Evolutionary conservation across 1,140 invertebrate genomes (phyloP).

Genomic region (Lanistes nyassanus): DNA sequence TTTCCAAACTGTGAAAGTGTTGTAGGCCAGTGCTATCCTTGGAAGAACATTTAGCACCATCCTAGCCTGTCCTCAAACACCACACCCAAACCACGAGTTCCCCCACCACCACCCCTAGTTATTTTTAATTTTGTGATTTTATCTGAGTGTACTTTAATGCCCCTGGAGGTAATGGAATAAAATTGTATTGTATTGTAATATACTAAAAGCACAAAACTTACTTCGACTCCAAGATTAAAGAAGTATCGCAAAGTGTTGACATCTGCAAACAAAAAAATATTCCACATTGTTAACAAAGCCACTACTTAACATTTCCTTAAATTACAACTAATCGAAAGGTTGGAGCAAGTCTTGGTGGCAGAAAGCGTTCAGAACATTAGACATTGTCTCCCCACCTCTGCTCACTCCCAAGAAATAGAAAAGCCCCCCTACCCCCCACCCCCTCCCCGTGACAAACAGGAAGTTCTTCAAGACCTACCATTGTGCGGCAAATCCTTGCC

Average conservation of each 20-base stretch:
- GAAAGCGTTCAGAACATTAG: neutral
- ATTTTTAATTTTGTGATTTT: no score
- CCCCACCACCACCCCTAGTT: no score
- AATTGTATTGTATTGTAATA: no score
- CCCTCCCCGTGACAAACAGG: neutral
- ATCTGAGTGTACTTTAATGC: no score
- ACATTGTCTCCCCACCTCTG: neutral
- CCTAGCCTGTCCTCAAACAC: no score
- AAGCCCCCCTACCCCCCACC: neutral
- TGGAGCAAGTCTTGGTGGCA: no score
- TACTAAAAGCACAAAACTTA: constrained; percentile 29
- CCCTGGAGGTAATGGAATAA: no score
- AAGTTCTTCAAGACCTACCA: constrained; percentile 29
- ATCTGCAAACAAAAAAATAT: constrained; percentile 49
- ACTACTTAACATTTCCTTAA: neutral
- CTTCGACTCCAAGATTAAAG: constrained; percentile 60
- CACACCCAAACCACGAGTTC: no score
- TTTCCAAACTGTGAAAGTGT: no score
- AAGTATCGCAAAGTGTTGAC: constrained; percentile 58
- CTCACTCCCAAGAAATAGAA: neutral
- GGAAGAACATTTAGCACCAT: no score
- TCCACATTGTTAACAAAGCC: neutral
- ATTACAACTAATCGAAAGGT: neutral
- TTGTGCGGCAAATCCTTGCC: constrained; percentile 53
- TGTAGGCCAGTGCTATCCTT: no score